A percentile compares a stretch with the other conserved stretches of the same genome.
Conservation (phyloP, 1,140 invertebrate genomes). For the Drosophila murphyi region DNA sequence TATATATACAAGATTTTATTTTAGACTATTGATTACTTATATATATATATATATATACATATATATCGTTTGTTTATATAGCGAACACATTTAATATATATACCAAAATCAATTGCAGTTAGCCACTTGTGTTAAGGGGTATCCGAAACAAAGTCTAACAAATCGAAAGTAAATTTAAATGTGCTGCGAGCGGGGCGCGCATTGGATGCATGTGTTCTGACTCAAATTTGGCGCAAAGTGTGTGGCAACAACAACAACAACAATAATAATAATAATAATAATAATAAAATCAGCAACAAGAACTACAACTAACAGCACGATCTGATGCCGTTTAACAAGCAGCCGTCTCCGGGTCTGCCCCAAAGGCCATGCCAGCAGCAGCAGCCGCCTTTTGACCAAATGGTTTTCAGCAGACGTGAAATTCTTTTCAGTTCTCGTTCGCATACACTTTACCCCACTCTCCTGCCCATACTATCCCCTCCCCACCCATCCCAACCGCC, state of each 20-base stretch:
- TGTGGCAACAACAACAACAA: slow-evolving; percentile 32
- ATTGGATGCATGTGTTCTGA: slow-evolving; percentile 42
- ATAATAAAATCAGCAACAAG: not conserved
- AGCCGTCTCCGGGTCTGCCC: slow-evolving; percentile 21
- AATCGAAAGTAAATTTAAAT: slow-evolving; percentile 42
- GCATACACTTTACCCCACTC: slow-evolving; percentile 26
- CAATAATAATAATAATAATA: not conserved
- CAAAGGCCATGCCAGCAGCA: not conserved
- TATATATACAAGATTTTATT: not conserved
- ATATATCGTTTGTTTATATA: not conserved
- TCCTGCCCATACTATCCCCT: too few species aligned
- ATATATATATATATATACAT: not conserved
- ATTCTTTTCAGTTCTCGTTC: slow-evolving; percentile 24
- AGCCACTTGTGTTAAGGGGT: not conserved
- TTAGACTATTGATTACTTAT: too few species aligned
- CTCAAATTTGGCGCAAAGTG: slow-evolving; percentile 51
- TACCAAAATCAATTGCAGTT: too few species aligned
- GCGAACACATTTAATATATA: too few species aligned
- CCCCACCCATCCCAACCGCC: too few species aligned
- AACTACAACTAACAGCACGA: not conserved
- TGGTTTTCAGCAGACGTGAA: slow-evolving; percentile 34
- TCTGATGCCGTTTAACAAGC: not conserved
- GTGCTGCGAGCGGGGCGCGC: slow-evolving; percentile 27
- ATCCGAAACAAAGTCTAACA: slow-evolving; percentile 19
- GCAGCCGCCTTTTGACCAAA: slow-evolving; percentile 23